These are phyloP conservation scores for Torymus texanus DNA, from an alignment of 2,888 invertebrate species.

Conservation along the genomic window DNA sequence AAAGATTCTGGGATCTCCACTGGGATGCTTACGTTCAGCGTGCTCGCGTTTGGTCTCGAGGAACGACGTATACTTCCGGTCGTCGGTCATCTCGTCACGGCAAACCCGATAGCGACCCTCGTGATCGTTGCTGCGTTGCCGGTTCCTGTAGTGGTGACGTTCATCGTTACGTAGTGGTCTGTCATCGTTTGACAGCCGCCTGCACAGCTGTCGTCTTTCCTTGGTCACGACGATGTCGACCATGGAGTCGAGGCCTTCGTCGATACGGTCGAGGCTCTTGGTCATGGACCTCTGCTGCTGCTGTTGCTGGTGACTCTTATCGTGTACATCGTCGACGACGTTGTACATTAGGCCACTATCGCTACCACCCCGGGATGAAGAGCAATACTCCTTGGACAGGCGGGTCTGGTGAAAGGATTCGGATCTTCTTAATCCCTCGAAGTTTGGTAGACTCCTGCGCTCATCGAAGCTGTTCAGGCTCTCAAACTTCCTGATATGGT, in stretches of 20 bases:
- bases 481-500: slow-evolving; percentile 71
- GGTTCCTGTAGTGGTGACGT: background rate
- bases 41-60: slow-evolving; percentile 23
- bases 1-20: slow-evolving; percentile 58
- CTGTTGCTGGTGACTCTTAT: slow-evolving; percentile 12
- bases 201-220: slow-evolving; percentile 70
- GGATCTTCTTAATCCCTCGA: slow-evolving; percentile 67
- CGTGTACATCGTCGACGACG: slow-evolving; percentile 63
- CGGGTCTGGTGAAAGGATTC: slow-evolving; percentile 72
- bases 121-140: background rate
- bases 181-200: slow-evolving; percentile 30
- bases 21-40: background rate
- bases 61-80: slow-evolving; percentile 51
- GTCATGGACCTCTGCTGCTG: slow-evolving; percentile 74
- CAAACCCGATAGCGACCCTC: background rate
- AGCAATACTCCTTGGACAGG: slow-evolving; percentile 59
- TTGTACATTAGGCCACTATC: slow-evolving; percentile 74
- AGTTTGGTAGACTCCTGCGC: slow-evolving; percentile 64
- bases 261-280: slow-evolving; percentile 87
- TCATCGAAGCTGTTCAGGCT: slow-evolving; percentile 71
- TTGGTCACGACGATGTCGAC: slow-evolving; percentile 83
- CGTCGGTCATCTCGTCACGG: slow-evolving; percentile 14
- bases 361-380: slow-evolving; percentile 70
- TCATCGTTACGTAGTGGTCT: background rate
- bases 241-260: slow-evolving; percentile 84